Evolutionary conservation across 2,888 invertebrate genomes (phyloP), one percentile per base, ranked within the genome.

Genomic region (Teleogryllus oceanicus): DNA sequence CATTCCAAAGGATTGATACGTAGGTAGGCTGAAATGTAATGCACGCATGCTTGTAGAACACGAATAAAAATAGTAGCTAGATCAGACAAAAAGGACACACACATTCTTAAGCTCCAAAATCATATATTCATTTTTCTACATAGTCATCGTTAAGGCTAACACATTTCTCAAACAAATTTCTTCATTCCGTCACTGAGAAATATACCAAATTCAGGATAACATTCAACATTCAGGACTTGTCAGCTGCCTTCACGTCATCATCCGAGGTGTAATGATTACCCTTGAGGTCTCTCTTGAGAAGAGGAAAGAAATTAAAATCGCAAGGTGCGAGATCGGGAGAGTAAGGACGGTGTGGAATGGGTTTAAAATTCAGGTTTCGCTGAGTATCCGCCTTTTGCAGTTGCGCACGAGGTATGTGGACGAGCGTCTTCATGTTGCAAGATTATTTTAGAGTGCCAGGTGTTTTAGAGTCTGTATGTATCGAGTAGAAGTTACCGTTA

Each of bases 361-460:
- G 50, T 76, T 49, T 50, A 79, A 75, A 76, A 76, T 78, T 5
- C 78, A 51, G 8, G 78, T 50, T 2, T 76, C 76, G 13, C 76
- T 4, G 76, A 76, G 21, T 2, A 13, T 76, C 37, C 21, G 21
- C 21, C 21, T 21, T 21, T 21, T 76, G 13, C 76, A 12, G 62
- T 78, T 4, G 51, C 51, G 50, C 77, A 11, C 24, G 49, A 77
- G 24, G 77, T 77, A 49, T 11, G 77, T 77, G 77, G 77, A 77
- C 77, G 49, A 77, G 77, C 49, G 49, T 77, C 11, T 8, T 21
- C 77, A 77, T 37, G 77, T 77, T 77, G 49, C 77, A 77, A 76
- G 84, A 83, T 84, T 84, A 83, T 84, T 83, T n/a, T n/a, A n/a
- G n/a, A 2, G 51, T 2, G 51, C 51, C 51, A 51, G 51, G 75